Percentiles rank a stretch among this genome's conserved stretches.
These are phyloP conservation scores for Xanthorhoe spadicearia DNA, from an alignment of 2,888 invertebrate genomes.

Conservation along the genomic window DNA sequence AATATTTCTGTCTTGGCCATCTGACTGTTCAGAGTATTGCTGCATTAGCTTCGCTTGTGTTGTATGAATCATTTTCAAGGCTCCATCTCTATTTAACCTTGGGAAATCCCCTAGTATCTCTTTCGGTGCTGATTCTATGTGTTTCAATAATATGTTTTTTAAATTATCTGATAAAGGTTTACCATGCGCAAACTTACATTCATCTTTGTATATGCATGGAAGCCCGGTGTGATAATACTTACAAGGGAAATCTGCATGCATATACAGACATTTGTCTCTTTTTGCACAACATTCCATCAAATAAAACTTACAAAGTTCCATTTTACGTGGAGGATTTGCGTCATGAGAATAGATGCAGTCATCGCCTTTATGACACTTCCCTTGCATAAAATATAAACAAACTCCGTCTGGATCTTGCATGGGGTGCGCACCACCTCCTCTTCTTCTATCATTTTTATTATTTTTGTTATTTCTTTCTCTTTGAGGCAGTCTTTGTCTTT, in stretches of 20 bases:
- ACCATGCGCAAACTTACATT: constrained; percentile 97
- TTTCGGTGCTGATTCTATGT: constrained; percentile 95
- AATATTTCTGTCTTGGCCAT: constrained; percentile 68
- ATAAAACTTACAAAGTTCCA: constrained; percentile 98
- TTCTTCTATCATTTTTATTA: constrained; percentile 80
- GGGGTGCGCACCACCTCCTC: constrained; percentile 84
- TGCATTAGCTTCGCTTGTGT: constrained; percentile 77
- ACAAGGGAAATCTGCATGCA: constrained; percentile 99
- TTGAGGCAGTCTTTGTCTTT: constrained; percentile 67
- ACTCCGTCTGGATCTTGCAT: constrained; percentile 88
- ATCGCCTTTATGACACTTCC: constrained; percentile 93
- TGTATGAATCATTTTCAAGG: constrained; percentile 83
- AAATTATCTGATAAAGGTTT: constrained; percentile 93
- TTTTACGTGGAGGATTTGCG: constrained; percentile 91
- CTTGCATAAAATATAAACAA: constrained; percentile 94
- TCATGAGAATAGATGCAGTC: constrained; percentile 96
- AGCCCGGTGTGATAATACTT: constrained; percentile 98
- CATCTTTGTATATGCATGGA: constrained; percentile 91
- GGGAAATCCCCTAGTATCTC: constrained; percentile 96
- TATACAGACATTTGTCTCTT: constrained; percentile 96
- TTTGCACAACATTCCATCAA: constrained; percentile 97
- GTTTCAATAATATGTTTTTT: constrained; percentile 87
- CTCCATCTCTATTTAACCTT: constrained; percentile 91
- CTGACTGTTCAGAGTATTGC: constrained; percentile 68
- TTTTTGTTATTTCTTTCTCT: constrained; percentile 79